A percentile compares a stretch with the other conserved stretches of the same genome.
Conservation (phyloP, 1,140 invertebrate genomes). For the Drosophila rhopaloa region DNA sequence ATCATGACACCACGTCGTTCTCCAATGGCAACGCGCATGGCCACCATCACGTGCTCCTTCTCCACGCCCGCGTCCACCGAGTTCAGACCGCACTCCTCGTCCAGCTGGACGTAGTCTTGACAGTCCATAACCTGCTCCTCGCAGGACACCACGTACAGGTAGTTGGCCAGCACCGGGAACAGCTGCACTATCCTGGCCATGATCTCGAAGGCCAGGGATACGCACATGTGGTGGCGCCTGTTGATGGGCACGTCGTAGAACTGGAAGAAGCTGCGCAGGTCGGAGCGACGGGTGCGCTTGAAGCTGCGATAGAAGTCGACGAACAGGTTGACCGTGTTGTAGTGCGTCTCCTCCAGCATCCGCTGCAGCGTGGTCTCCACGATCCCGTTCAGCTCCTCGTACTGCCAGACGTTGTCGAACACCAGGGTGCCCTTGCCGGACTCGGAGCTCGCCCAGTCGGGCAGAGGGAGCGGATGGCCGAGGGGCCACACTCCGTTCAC, state of each 20-base stretch:
- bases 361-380: constrained; percentile 91
- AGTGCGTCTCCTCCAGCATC: constrained; percentile 91
- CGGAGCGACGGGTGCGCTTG: constrained; percentile 87
- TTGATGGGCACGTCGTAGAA: constrained; percentile 92
- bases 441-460: constrained; percentile 86
- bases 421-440: constrained; percentile 84
- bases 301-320: constrained; percentile 91
- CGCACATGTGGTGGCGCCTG: constrained; percentile 92
- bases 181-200: constrained; percentile 87
- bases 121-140: constrained; percentile 92
- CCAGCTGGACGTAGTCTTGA: constrained; percentile 87
- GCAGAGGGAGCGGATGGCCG: constrained; percentile 88
- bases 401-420: constrained; percentile 87
- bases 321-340: constrained; percentile 95
- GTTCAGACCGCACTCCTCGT: constrained; percentile 86
- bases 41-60: constrained; percentile 95
- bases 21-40: constrained; percentile 90
- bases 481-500: constrained; percentile 86
- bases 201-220: constrained; percentile 93
- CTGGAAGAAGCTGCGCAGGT: constrained; percentile 89
- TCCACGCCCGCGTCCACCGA: constrained; percentile 88
- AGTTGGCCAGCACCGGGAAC: constrained; percentile 88
- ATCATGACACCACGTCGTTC: constrained; percentile 91
- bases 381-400: constrained; percentile 91
- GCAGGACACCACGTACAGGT: constrained; percentile 92